phyloP scores from a whole-genome alignment of 2,797 vertebrate genomes.

The Melanotaenia pygmaea region DNA sequence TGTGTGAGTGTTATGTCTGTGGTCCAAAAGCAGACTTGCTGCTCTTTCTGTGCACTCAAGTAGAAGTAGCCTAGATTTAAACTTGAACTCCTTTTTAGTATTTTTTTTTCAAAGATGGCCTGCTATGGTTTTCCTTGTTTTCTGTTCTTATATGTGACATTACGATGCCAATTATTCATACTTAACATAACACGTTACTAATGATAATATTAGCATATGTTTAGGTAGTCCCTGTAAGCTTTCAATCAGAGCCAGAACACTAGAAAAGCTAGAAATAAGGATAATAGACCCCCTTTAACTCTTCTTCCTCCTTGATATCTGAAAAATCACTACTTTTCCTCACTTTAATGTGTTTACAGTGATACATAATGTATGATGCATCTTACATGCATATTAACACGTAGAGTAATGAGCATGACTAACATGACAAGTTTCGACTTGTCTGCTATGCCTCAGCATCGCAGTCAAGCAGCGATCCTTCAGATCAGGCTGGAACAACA shows the following conservation, averaged over 20 bases:
- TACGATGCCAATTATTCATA: neutral
- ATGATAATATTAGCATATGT: neutral
- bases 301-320: neutral
- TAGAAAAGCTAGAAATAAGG: neutral
- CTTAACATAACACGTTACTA: neutral
- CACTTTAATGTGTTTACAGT: neutral
- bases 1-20: constrained; percentile 17
- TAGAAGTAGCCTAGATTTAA: constrained; percentile 19
- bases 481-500: constrained; percentile 37
- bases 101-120: neutral
- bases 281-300: neutral
- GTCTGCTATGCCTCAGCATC: constrained; percentile 31
- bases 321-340: neutral
- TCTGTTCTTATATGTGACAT: neutral
- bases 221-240: neutral
- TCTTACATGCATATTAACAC: constrained; percentile 35
- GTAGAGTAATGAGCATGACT: constrained; percentile 44
- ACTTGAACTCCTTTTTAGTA: neutral
- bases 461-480: constrained; percentile 39
- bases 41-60: constrained; percentile 29
- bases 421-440: constrained; percentile 34
- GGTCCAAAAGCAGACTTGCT: neutral
- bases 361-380: constrained; percentile 7
- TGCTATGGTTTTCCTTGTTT: neutral
- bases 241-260: neutral